Evolutionary conservation across 2,888 invertebrate genomes (phyloP), one percentile per base, ranked within the genome.

Genomic region (Nemurella pictetii): DNA sequence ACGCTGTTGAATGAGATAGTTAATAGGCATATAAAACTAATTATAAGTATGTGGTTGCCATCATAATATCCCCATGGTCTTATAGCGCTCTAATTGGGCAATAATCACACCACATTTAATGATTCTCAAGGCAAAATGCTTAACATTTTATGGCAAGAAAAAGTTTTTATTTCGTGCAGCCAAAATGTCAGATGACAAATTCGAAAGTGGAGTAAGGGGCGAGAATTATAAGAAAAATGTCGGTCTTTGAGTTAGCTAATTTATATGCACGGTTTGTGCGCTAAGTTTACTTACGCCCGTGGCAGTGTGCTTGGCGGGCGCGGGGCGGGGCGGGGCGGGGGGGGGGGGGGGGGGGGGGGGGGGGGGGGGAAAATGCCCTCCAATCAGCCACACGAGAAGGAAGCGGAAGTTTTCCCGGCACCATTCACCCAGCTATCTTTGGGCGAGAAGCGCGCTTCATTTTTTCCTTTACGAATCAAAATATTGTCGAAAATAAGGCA

Each of bases 351-450:
- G n/a, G n/a, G n/a, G n/a, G n/a, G n/a, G n/a, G n/a, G n/a, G n/a
- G n/a, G n/a, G 78, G n/a, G 78, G 28, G 28, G 28, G 29, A 28
- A 78, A 78, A 28, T 27, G 78, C 29, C n/a, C 81, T 55, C 81
- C 81, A 81, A 81, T 81, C 81, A 81, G 81, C 5, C 81, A 36
- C 30, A n/a, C 36, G 55, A 55, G 81, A 36, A 81, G 81, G 81
- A 81, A 36, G 55, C 35, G 81, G 35, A 81, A 81, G 81, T 81
- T 28, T 80, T 55, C 55, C 15, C 55, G 1, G 9, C 55, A 20
- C 12, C 55, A 55, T 55, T 55, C 12, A 12, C 15, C 55, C 55
- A 55, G 55, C 55, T 20, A 55, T 55, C 55, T 55, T 20, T 55
- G 55, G 55, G 55, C 12, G 55, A 55, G 20, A 7, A 55, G 4